These are phyloP conservation scores for Alligator mississippiensis DNA, from an alignment of 2,113 vertebrate genomes.

Conservation along the genomic window DNA sequence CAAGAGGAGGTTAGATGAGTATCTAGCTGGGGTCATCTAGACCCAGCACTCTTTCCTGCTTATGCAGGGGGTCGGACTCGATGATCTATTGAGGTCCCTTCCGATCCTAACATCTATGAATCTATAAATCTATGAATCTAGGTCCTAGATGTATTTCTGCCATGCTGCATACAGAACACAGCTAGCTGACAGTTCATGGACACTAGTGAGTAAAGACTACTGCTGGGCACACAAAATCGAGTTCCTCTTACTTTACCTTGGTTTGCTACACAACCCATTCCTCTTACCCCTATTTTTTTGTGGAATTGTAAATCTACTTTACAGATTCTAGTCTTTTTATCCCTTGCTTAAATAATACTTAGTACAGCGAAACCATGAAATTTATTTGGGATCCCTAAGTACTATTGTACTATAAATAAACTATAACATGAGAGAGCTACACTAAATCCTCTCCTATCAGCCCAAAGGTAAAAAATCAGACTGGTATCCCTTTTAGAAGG, in stretches of 20 bases:
- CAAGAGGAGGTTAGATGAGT: too few species aligned
- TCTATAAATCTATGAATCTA: too few species aligned
- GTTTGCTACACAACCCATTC: neutral
- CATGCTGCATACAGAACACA: neutral
- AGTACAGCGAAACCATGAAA: neutral
- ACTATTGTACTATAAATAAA: neutral
- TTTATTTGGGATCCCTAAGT: neutral
- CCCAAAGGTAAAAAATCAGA: neutral
- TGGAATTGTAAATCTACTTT: neutral
- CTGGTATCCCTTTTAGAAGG: neutral
- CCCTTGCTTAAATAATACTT: neutral
- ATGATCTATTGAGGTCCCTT: too few species aligned
- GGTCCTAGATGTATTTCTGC: neutral
- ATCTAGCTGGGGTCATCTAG: too few species aligned
- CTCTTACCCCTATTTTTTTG: neutral
- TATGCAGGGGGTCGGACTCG: too few species aligned
- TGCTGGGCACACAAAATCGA: neutral
- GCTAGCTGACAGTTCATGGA: neutral
- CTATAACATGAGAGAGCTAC: neutral
- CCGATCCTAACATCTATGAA: too few species aligned
- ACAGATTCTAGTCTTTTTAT: neutral
- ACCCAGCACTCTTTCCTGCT: too few species aligned
- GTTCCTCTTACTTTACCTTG: neutral
- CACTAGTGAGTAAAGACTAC: neutral
- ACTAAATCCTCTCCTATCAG: neutral